Evolutionary conservation across 1,140 invertebrate genomes (phyloP).

Genomic region (Daktulosphaira vitifoliae): DNA sequence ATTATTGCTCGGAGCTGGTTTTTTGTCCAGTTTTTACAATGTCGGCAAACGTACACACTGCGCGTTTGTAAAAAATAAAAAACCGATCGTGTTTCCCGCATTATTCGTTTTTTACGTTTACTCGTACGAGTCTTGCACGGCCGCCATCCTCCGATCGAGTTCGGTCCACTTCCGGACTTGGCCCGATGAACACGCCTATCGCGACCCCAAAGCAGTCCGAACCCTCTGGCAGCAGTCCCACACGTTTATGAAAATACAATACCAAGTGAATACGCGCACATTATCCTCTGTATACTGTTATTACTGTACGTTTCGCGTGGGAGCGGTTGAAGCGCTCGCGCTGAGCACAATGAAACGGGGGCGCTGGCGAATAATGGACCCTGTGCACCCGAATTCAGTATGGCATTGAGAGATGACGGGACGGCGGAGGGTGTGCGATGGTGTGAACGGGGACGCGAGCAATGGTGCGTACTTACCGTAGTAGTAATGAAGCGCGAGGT

Average conservation of each 20-base stretch:
- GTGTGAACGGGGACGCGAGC: slow-evolving; percentile 31
- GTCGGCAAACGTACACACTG: background rate
- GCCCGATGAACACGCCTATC: slow-evolving; percentile 23
- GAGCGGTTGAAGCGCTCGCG: no score
- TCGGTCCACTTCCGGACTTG: slow-evolving; percentile 31
- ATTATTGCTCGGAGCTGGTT: no score
- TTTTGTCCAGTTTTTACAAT: no score
- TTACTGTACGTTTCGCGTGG: no score
- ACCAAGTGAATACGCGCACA: background rate
- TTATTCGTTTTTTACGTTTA: background rate
- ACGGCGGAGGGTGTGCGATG: background rate
- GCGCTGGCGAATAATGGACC: slow-evolving; percentile 23
- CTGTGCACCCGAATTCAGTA: no score
- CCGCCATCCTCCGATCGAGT: slow-evolving; percentile 17
- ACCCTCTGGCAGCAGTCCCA: background rate
- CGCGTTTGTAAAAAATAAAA: background rate
- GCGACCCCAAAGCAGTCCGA: background rate
- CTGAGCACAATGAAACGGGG: slow-evolving; percentile 24
- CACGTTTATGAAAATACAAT: no score
- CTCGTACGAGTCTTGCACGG: background rate
- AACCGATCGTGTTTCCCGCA: slow-evolving; percentile 10
- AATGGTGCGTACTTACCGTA: slow-evolving; percentile 30
- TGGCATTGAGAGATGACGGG: no score
- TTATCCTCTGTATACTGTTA: slow-evolving; percentile 11
- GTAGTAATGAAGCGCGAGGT: slow-evolving; percentile 32